phyloP scores from a whole-genome alignment of 2,113 vertebrate species.

The Malurus alboscapulatus region DNA sequence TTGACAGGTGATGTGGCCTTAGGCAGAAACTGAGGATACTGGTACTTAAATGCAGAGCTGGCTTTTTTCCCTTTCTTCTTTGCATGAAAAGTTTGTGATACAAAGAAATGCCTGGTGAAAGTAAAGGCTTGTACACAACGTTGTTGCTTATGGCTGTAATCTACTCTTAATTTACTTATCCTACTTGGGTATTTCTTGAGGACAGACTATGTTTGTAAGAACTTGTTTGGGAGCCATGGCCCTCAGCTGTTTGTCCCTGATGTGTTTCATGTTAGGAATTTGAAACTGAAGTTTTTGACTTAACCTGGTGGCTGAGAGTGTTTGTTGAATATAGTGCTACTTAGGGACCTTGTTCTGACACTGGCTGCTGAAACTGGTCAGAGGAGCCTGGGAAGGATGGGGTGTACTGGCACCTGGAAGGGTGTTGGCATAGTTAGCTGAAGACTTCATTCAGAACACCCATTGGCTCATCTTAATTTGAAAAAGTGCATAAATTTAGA shows the following conservation, averaged over 20 bases:
- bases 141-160: background rate
- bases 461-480: background rate
- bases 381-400: background rate
- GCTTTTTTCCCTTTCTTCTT: conserved; percentile 7
- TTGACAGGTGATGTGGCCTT: background rate
- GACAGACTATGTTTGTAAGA: background rate
- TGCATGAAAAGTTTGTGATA: background rate
- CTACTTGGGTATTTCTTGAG: background rate
- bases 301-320: background rate
- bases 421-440: background rate
- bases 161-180: background rate
- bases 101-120: background rate
- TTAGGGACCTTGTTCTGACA: background rate
- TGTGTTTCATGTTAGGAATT: background rate
- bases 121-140: background rate
- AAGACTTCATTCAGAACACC: background rate
- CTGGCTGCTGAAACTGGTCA: background rate
- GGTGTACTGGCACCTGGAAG: background rate
- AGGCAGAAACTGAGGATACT: conserved; percentile 1
- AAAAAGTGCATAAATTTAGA: background rate
- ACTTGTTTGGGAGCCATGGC: background rate
- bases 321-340: background rate
- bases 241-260: background rate
- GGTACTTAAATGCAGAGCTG: conserved; percentile 39
- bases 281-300: background rate